phyloP scores from a whole-genome alignment of 2,113 vertebrate species.

The Brachypteracias leptosomus region DNA sequence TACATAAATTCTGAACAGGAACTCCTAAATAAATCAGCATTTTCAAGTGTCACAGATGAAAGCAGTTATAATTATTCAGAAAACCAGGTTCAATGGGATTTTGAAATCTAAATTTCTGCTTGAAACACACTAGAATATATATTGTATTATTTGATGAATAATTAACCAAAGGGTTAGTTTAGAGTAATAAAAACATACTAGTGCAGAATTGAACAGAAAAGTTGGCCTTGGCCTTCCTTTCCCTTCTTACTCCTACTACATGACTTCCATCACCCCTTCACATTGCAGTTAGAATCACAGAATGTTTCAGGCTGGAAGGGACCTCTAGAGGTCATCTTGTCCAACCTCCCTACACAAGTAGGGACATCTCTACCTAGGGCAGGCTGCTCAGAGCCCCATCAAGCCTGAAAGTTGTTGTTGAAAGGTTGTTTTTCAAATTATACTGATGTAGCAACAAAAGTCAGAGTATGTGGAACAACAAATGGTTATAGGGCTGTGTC shows the following conservation, averaged over 20 bases:
- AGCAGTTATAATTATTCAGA: slow-evolving; percentile 11
- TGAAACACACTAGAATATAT: slow-evolving; percentile 3
- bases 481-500: neutral
- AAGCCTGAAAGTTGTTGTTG: too few species aligned
- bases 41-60: slow-evolving; percentile 34
- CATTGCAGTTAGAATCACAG: too few species aligned
- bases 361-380: too few species aligned
- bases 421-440: neutral
- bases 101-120: slow-evolving; percentile 18
- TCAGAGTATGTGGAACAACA: neutral
- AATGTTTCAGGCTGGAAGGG: too few species aligned
- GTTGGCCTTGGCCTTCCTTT: neutral
- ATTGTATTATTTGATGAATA: slow-evolving; percentile 39
- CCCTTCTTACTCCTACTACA: neutral
- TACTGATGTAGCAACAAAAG: neutral
- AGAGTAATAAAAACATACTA: neutral
- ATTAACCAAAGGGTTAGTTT: neutral
- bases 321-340: too few species aligned
- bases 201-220: neutral
- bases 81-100: slow-evolving; percentile 17
- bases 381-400: too few species aligned
- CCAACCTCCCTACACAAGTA: too few species aligned
- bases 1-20: slow-evolving; percentile 18
- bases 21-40: slow-evolving; percentile 41
- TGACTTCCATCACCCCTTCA: neutral